Evolutionary conservation across 2,888 invertebrate species (phyloP).

Genomic region (Lypha dubia): DNA sequence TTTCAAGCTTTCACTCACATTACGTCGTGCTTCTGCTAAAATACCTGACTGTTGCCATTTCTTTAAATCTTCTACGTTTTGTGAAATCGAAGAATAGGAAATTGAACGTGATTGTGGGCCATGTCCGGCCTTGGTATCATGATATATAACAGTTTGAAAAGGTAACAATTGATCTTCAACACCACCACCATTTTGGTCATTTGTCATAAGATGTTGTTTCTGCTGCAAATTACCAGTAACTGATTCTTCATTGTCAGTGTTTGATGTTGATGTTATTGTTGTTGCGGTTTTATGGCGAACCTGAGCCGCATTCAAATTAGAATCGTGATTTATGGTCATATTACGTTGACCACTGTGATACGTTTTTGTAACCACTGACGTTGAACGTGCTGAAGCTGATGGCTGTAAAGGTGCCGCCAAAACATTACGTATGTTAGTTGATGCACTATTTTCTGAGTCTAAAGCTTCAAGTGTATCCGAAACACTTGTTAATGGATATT

Average conservation of each 20-base stretch:
- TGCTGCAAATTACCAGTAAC: constrained; percentile 82
- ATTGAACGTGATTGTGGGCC: constrained; percentile 84
- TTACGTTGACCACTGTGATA: constrained; percentile 70
- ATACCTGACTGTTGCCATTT: constrained; percentile 79
- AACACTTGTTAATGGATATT: constrained; percentile 57
- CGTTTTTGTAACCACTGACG: constrained; percentile 55
- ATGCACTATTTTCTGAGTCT: constrained; percentile 80
- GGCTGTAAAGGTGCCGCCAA: constrained; percentile 84
- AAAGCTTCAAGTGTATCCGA: constrained; percentile 75
- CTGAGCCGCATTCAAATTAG: constrained; percentile 38
- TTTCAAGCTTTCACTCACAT: constrained; percentile 81
- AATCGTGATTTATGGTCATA: constrained; percentile 69
- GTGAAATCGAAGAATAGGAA: constrained; percentile 85
- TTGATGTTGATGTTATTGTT: constrained; percentile 32
- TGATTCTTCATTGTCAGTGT: constrained; percentile 64
- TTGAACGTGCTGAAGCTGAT: constrained; percentile 78
- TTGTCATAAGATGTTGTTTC: constrained; percentile 14
- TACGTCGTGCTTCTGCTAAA: constrained; percentile 80
- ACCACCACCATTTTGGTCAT: not conserved
- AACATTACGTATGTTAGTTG: constrained; percentile 81
- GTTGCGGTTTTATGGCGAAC: constrained; percentile 48
- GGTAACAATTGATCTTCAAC: constrained; percentile 82
- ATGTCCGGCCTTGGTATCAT: constrained; percentile 82
- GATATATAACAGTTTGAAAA: constrained; percentile 85
- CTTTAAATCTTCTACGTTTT: constrained; percentile 80